Base-by-base conservation (phyloP, 1,140 invertebrate genomes). In the Anthonomus grandis region DNA sequence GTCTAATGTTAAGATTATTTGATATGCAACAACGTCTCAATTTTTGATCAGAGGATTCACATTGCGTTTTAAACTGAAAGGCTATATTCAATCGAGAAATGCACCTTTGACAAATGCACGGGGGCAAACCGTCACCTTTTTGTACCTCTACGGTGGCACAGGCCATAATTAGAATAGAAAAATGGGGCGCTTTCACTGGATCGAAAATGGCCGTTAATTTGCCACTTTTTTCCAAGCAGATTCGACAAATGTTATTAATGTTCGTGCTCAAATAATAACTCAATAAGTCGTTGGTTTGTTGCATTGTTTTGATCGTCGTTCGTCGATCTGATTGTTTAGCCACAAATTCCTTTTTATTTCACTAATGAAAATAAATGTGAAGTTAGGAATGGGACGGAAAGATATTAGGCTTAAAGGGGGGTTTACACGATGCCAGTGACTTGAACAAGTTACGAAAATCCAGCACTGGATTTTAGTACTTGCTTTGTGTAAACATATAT, bases 21-120 rank as follows among this genome's bases (percentile, higher is more conserved):
- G n/a, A n/a, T n/a, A n/a, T n/a, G n/a, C n/a, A 73, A 70, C 82
- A 83, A 67, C 83, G 80, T 25, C 83, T 71, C 24, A 85, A 62
- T 52, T 81, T 74, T 18, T 80, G 65, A 68, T 85, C 83, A 1
- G 82, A 81, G 47, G 76, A 80, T 67, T 85, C 82, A 65, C 81
- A 84, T 54, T 82, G 79, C 57, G 82, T 80, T 68, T 84, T 84
- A 53, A 85, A 85, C 64, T 85, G 82, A 66, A 82, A 85, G 8
- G 83, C 82, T 10, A 83, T 75, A 19, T 83, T 83, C 24, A 85
- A 63, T 39, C 82, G 78, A 37, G 83, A 82, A 4, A 84, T 75
- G 61, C 83, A 85, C 59, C 83, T 83, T 51, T 81, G 83, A 50
- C 83, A 85, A 44, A 85, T 82, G 52, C 80, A 79, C 22, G 80